Base-by-base conservation (phyloP, 2,797 vertebrate species). In the Phoxinus dragarum region DNA sequence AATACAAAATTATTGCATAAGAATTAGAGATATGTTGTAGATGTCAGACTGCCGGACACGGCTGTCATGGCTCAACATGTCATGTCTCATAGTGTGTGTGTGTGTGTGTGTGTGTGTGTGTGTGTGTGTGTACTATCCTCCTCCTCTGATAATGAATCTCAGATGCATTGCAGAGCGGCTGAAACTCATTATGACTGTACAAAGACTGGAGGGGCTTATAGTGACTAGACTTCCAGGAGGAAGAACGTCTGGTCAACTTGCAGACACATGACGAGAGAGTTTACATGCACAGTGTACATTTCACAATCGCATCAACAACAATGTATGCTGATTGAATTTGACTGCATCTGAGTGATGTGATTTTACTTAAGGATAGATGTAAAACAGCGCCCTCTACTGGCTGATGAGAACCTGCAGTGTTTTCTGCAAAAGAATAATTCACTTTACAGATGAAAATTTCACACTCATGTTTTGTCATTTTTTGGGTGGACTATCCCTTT, bases 301-400 rank as follows among this genome's bases (percentile, higher is more conserved):
- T 21, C 52, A 61, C 17, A 23, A 27, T 4, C 3, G 36, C 52
- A 36, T 38, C 6, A 38, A n/a, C 31, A 49, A 6, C 11, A 56
- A 17, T 69, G 21, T n/a, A 72, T 27, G 59, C 16, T 59, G 9
- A 56, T 31, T 36, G 76, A 19, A 19, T 19, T 4, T 49, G 10
- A 36, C 36, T n/a, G 11, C 8, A 49, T 49, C 34, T 40, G 42
- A 27, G 59, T 31, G 16, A 8, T 80, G 42, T 36, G 47, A 80
- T 27, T 38, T 75, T 34, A 47, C 10, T 3, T 5, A 42, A 19
- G 19, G 10, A 19, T 2, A 38, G 61, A 42, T 68, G 44, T 42
- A 23, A 77, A 84, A 86, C 54, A 87, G 72, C n/a, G 16, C 59
- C 72, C 40, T 71, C 86, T 86, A 52, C 34, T 81, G 88, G 81